Conservation (phyloP, 2,113 vertebrate genomes). For the Globicephala melas region DNA sequence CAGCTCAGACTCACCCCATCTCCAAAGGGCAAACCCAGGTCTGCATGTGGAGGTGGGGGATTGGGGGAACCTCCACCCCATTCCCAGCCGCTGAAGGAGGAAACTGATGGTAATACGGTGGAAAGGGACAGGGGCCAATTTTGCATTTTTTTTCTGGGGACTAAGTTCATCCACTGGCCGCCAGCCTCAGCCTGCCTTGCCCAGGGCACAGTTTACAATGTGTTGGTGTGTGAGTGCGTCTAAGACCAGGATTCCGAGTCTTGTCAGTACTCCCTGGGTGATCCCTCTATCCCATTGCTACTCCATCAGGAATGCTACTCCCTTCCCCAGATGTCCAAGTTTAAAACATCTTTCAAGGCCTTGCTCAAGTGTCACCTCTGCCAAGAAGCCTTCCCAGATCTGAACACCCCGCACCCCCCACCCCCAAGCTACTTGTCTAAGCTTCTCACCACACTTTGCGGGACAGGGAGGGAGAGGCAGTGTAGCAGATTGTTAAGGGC, state of each 20-base stretch:
- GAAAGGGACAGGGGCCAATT: background rate
- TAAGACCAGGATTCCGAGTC: background rate
- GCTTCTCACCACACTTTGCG: background rate
- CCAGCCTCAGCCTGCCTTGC: background rate
- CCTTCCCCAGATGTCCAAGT: background rate
- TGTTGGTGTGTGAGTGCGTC: background rate
- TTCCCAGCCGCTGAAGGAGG: background rate
- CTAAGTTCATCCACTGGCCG: background rate
- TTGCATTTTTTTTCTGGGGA: background rate
- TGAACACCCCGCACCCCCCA: background rate
- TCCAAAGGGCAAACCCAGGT: background rate
- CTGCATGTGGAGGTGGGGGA: fast-evolving
- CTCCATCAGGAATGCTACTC: background rate
- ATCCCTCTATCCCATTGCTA: background rate
- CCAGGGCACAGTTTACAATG: background rate
- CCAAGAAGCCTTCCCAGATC: background rate
- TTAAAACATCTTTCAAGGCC: background rate
- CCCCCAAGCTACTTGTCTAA: background rate
- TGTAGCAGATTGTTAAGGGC: background rate
- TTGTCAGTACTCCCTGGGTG: background rate
- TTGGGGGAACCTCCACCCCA: background rate
- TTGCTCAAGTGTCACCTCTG: background rate
- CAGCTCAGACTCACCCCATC: background rate
- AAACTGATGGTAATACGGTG: background rate
- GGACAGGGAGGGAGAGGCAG: background rate